These are phyloP conservation scores for Cyanoderma ruficeps DNA, from an alignment of 2,113 vertebrate genomes.

Conservation along the genomic window DNA sequence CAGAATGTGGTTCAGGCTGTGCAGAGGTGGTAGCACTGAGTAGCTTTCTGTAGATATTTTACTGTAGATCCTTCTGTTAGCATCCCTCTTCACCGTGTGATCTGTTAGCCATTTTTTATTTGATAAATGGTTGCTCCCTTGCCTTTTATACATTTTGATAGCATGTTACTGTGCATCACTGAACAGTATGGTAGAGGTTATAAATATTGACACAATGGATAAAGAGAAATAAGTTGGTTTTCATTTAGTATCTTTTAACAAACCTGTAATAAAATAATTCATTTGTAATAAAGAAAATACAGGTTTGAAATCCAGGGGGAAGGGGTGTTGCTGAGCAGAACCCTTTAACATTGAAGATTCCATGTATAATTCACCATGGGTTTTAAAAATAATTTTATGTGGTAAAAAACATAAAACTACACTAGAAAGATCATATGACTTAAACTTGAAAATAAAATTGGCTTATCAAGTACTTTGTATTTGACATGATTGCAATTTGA, in stretches of 20 bases:
- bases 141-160: background rate
- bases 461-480: background rate
- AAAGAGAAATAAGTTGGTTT: background rate
- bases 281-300: background rate
- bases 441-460: conserved; percentile 26
- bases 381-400: background rate
- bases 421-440: background rate
- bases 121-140: background rate
- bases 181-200: background rate
- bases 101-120: background rate
- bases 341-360: background rate
- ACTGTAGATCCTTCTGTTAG: background rate
- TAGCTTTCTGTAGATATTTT: background rate
- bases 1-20: background rate
- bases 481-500: background rate
- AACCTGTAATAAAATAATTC: background rate
- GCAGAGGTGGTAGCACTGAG: background rate
- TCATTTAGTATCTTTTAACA: background rate
- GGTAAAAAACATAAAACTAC: background rate
- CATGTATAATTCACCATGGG: background rate
- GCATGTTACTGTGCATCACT: background rate
- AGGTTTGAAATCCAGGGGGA: background rate
- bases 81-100: background rate
- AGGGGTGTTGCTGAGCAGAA: background rate
- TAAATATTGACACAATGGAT: background rate